These are phyloP conservation scores for Zaprionus bogoriensis DNA, from an alignment of 2,888 invertebrate species.

Conservation along the genomic window DNA sequence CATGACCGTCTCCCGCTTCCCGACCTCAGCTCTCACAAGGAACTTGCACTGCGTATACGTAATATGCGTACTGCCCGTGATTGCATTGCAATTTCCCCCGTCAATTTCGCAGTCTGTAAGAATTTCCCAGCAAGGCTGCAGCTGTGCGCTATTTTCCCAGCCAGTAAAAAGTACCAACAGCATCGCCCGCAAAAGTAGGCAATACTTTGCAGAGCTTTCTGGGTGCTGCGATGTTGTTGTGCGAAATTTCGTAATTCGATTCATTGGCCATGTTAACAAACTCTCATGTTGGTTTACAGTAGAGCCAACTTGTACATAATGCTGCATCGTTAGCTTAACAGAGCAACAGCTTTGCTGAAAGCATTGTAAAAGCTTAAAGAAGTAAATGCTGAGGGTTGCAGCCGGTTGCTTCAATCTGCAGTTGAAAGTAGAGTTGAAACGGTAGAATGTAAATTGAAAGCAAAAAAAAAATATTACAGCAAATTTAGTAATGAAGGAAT, in stretches of 20 bases:
- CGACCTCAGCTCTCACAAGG: no score
- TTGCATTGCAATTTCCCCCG: background rate
- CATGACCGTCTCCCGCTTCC: background rate
- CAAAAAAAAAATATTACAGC: no score
- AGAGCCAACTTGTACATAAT: background rate
- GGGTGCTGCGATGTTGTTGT: background rate
- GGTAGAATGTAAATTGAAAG: background rate
- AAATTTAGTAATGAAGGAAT: no score
- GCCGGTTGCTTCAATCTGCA: background rate
- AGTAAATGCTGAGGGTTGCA: no score
- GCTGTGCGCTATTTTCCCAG: no score
- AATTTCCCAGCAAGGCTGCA: no score
- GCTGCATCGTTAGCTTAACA: background rate
- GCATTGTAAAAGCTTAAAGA: background rate
- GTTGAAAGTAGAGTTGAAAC: background rate
- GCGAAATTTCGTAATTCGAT: background rate
- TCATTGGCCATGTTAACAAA: background rate
- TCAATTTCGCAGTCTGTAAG: no score
- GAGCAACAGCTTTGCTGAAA: background rate
- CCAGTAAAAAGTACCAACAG: no score
- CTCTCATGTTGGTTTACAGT: background rate
- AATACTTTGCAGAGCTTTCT: background rate
- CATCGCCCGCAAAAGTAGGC: no score
- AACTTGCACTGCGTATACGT: background rate
- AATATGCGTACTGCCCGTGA: background rate